A percentile compares a stretch with the other conserved stretches of the same genome.
Conservation (phyloP, 2,797 vertebrate species). For the Semotilus atromaculatus region DNA sequence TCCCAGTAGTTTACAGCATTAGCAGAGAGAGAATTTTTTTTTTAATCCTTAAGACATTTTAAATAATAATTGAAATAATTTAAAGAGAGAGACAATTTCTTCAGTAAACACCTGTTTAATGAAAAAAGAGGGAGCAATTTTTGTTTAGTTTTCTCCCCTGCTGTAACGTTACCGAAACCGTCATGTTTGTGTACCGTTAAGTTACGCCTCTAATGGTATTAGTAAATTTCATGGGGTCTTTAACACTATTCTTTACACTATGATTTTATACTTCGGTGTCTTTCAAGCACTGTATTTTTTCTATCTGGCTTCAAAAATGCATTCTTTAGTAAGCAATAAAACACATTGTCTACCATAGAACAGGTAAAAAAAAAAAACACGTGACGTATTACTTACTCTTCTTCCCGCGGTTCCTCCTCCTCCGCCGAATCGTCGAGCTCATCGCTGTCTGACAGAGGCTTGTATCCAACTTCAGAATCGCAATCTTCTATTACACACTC, state of each 20-base stretch:
- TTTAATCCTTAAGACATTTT: too few relatives aligned
- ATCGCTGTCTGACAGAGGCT: slow-evolving; percentile 40
- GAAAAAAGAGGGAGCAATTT: too few relatives aligned
- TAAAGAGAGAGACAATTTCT: too few relatives aligned
- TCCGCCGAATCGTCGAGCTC: slow-evolving; percentile 30
- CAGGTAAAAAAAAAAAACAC: not conserved
- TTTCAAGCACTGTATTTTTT: not conserved
- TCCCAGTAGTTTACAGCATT: too few relatives aligned
- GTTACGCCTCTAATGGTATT: too few relatives aligned
- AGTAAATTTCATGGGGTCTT: not conserved
- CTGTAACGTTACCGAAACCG: too few relatives aligned
- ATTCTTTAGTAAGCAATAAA: not conserved
- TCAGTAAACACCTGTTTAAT: too few relatives aligned
- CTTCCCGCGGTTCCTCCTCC: slow-evolving; percentile 33
- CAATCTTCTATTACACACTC: slow-evolving; percentile 42
- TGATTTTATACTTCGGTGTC: not conserved
- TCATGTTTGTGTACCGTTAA: too few relatives aligned
- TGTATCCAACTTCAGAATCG: slow-evolving; percentile 14
- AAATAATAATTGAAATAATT: too few relatives aligned
- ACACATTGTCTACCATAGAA: not conserved
- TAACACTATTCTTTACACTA: not conserved
- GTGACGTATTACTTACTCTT: slow-evolving; percentile 30
- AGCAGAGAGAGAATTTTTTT: too few relatives aligned
- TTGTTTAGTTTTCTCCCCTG: too few relatives aligned
- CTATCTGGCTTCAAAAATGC: not conserved